Evolutionary conservation across 2,797 vertebrate species (phyloP), one percentile per base, ranked within the genome.

Genomic region (Hafferia zeledoni): DNA sequence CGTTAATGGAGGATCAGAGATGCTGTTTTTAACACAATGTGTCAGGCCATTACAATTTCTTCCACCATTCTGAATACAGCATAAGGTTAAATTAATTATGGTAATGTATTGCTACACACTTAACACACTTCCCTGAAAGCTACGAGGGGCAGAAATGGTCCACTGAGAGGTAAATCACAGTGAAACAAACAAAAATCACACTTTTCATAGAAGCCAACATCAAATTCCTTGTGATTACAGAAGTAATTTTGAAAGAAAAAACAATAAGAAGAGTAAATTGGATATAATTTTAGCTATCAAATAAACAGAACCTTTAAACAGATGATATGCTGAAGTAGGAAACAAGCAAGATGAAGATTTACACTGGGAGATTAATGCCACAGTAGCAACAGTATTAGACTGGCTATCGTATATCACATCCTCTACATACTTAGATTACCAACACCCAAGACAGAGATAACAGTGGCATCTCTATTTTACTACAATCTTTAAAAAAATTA

Each of bases 81-180:
- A 19, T 35, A 63, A 68, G 25, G 56, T 80, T 90, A 95, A 95
- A 83, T 87, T 76, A 89, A 80, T 8, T 49, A 33, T 43, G 52
- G 65, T 57, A 69, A 92, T 23, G 33, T 82, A 77, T 33, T 56
- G 75, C 31, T 77, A 46, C 17, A 50, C 53, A 33, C 19, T 90
- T 79, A 92, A 80, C 30, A 47, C n/a, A 37, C 23, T 44, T 82
- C 43, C 50, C 44, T 2, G 2, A 69, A 84, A 79, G 74, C 52
- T 82, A 15, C 0, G 1, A 75, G 77, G 18, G 22, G 18, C 35
- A 84, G 67, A 92, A 50, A 61, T 17, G 10, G 28, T 61, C 61
- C n/a, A 69, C 0, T 2, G 3, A 87, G 55, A 91, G 39, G 9
- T 20, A 18, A 91, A 80, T 50, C 28, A 79, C 0, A 1, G 37